phyloP scores from a whole-genome alignment of 1,140 invertebrate genomes.

The Sycobia sp. region DNA sequence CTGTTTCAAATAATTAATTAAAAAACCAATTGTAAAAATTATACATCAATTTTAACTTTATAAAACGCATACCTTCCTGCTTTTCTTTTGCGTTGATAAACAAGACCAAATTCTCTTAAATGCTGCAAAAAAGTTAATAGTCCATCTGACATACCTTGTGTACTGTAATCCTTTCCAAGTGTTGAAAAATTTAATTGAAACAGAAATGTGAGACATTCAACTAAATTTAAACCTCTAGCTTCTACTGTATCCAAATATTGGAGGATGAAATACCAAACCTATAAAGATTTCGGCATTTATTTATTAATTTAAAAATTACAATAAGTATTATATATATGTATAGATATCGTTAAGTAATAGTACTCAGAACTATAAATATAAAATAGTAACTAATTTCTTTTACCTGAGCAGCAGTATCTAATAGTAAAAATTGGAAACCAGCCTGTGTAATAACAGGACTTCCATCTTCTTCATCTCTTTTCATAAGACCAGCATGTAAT shows the following conservation, averaged over 20 bases:
- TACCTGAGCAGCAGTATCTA: constrained; percentile 87
- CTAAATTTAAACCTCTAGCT: constrained; percentile 80
- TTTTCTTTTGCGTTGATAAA: constrained; percentile 87
- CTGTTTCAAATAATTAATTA: constrained; percentile 41
- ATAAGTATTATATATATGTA: not conserved
- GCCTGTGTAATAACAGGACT: constrained; percentile 87
- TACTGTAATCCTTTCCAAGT: constrained; percentile 95
- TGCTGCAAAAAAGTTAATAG: constrained; percentile 92
- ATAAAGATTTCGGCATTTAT: constrained; percentile 16
- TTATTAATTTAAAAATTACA: constrained; percentile 6
- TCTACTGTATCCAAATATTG: constrained; percentile 94
- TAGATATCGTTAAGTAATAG: too few relatives aligned
- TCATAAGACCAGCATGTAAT: constrained; percentile 91
- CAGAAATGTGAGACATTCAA: constrained; percentile 91
- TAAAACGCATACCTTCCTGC: constrained; percentile 52
- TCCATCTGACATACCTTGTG: constrained; percentile 88
- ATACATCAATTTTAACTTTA: not conserved
- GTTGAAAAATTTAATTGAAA: constrained; percentile 97
- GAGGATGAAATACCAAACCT: constrained; percentile 95
- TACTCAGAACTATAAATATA: not conserved
- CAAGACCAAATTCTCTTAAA: constrained; percentile 93
- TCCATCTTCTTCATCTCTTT: constrained; percentile 80
- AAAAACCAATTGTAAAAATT: too few relatives aligned
- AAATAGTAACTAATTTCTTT: too few relatives aligned
- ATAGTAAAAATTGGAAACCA: constrained; percentile 93